These are phyloP conservation scores for Marronus borbonicus DNA, from an alignment of 2,888 invertebrate genomes.

Conservation along the genomic window DNA sequence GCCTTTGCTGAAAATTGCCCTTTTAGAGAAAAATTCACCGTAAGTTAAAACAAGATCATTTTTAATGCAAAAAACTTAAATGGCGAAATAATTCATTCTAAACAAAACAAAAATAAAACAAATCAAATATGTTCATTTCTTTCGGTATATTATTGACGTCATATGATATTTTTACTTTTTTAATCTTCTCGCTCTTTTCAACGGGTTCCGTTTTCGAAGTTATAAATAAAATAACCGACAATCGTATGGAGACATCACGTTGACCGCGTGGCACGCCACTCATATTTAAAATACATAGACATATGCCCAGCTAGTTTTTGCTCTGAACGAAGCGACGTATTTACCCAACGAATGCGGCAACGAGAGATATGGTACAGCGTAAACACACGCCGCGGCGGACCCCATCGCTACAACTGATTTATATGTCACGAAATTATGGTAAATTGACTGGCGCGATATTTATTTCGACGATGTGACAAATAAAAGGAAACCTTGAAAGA, in stretches of 20 bases:
- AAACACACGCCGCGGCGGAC: neutral
- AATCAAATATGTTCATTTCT: too few relatives aligned
- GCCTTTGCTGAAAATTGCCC: too few relatives aligned
- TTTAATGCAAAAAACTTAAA: too few relatives aligned
- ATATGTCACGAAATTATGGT: slow-evolving; percentile 41
- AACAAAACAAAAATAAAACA: too few relatives aligned
- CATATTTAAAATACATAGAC: slow-evolving; percentile 38
- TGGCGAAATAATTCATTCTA: too few relatives aligned
- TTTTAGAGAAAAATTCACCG: too few relatives aligned
- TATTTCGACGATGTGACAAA: slow-evolving; percentile 33
- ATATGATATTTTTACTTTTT: too few relatives aligned
- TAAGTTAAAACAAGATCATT: too few relatives aligned
- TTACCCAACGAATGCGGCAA: neutral
- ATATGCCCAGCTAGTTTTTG: slow-evolving; percentile 17
- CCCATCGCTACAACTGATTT: slow-evolving; percentile 24
- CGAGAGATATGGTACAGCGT: neutral
- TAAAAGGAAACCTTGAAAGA: slow-evolving; percentile 37
- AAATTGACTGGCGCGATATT: slow-evolving; percentile 37
- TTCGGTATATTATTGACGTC: too few relatives aligned
- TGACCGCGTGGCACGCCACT: slow-evolving; percentile 29
- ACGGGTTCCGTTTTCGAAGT: slow-evolving; percentile 4
- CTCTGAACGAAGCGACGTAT: too few relatives aligned
- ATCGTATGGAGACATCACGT: slow-evolving; percentile 39
- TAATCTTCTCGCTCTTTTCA: too few relatives aligned
- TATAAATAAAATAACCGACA: slow-evolving; percentile 43